Base-by-base conservation (phyloP, 1,140 invertebrate genomes). In the Caenorhabditis latens region DNA sequence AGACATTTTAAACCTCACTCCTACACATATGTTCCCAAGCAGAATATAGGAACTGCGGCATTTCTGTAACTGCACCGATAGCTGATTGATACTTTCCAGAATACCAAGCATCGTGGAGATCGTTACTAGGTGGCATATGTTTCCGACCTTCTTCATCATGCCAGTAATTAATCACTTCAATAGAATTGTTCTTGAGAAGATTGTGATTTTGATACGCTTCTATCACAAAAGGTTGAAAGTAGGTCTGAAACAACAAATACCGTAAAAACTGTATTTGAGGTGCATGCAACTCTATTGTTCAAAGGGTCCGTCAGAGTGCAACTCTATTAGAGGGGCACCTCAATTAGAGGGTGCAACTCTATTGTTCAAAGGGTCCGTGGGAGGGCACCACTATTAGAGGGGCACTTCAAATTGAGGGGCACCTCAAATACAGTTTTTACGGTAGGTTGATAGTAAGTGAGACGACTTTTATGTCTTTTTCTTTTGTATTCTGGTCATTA, bases 11-110 rank as follows among this genome's bases (percentile, higher is more conserved):
- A 32, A 43, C 8, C 40, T 46, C 40, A 71, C 65, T 71, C 46
- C 65, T 71, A 46, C 65, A 71, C 65, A 71, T 71, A 46, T 71
- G 65, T 16, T 71, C 42, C 65, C 65, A 71, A 19, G 65, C 65
- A 0, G 40, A 71, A 46, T 16, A 43, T 16, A 71, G 24, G 19
- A 71, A 71, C 65, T 71, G 40, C 8, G 65, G 65, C 65, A 71
- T 71, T 16, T 71, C 65, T 19, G 24, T 11, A 71, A 71, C 65
- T 14, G 40, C 42, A 7, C 13, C 14, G 16, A 71, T 8, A 19
- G 65, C 65, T 4, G 65, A 71, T 71, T 71, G 65, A 71, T 71
- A 71, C 46, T 71, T 71, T 19, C 40, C 40, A 43, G 65, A 71
- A n/a, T 71, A 71, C 65, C 65, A 71, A 13, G 65, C 65, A 46